Conservation (phyloP, 2,888 invertebrate genomes). For the Pediacus dermestoides region DNA sequence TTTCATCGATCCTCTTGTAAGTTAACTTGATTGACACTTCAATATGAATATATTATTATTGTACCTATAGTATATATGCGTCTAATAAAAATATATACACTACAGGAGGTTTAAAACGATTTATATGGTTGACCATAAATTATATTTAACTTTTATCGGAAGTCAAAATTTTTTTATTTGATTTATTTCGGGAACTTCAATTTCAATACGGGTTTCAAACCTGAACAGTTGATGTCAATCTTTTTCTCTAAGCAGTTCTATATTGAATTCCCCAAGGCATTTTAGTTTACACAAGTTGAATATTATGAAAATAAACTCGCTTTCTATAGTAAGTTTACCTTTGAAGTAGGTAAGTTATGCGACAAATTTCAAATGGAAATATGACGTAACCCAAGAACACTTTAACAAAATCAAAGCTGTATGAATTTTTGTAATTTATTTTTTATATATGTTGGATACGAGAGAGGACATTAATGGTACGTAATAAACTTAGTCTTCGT, state of each 20-base stretch:
- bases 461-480: too few relatives aligned
- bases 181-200: slow-evolving; percentile 21
- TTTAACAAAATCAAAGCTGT: slow-evolving; percentile 10
- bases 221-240: slow-evolving; percentile 24
- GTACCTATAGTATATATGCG: too few relatives aligned
- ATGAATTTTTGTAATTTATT: too few relatives aligned
- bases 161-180: slow-evolving; percentile 17
- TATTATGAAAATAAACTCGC: slow-evolving; percentile 20
- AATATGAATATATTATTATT: too few relatives aligned
- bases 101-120: too few relatives aligned
- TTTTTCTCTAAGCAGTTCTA: slow-evolving; percentile 20
- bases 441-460: too few relatives aligned
- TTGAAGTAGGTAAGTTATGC: slow-evolving; percentile 20
- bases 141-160: too few relatives aligned
- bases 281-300: slow-evolving; percentile 24
- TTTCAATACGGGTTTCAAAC: slow-evolving; percentile 15
- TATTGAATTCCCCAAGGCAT: slow-evolving; percentile 17
- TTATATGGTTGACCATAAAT: too few relatives aligned
- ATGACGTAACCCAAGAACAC: slow-evolving; percentile 9
- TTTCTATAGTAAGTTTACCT: slow-evolving; percentile 16
- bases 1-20: too few relatives aligned
- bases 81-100: too few relatives aligned
- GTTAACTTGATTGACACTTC: too few relatives aligned
- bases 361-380: slow-evolving; percentile 19
- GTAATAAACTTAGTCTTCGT: too few relatives aligned